Conservation (phyloP, 1,140 invertebrate genomes). For the Drosophila watanabei region DNA sequence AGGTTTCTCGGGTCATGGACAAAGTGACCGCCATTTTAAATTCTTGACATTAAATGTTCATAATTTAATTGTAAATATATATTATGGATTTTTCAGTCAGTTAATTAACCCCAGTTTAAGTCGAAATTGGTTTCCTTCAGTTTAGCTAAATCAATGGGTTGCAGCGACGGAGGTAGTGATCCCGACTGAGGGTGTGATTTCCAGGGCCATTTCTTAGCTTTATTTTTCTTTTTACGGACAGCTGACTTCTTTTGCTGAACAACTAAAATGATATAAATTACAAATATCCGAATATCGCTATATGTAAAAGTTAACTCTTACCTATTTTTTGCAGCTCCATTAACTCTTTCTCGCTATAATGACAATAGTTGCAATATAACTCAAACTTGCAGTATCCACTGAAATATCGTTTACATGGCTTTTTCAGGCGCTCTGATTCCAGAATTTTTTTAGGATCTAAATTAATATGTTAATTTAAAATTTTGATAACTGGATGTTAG, state of each 20-base stretch:
- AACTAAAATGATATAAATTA: neutral
- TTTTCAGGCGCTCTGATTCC: slow-evolving; percentile 53
- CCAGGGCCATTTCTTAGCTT: slow-evolving; percentile 24
- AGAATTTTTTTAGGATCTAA: slow-evolving; percentile 64
- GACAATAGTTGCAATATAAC: slow-evolving; percentile 65
- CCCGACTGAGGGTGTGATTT: neutral
- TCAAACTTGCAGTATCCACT: slow-evolving; percentile 71
- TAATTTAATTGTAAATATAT: slow-evolving; percentile 13
- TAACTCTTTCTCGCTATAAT: slow-evolving; percentile 63
- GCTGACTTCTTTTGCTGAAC: slow-evolving; percentile 20
- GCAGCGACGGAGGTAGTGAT: slow-evolving; percentile 63
- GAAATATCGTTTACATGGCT: slow-evolving; percentile 63
- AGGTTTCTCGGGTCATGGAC: slow-evolving; percentile 73
- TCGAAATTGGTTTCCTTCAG: slow-evolving; percentile 37
- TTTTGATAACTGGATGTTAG: neutral
- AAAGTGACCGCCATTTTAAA: slow-evolving; percentile 65
- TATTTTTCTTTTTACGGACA: slow-evolving; percentile 6
- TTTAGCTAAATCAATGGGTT: slow-evolving; percentile 34
- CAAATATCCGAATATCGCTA: neutral
- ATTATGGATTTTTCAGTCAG: neutral
- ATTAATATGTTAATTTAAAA: neutral
- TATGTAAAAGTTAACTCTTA: neutral
- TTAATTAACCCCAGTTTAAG: slow-evolving; percentile 45
- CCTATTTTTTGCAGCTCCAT: slow-evolving; percentile 63
- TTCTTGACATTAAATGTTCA: slow-evolving; percentile 22